These are phyloP conservation scores for Gnathonemus longibarbis DNA, from an alignment of 2,113 vertebrate species.

Conservation along the genomic window DNA sequence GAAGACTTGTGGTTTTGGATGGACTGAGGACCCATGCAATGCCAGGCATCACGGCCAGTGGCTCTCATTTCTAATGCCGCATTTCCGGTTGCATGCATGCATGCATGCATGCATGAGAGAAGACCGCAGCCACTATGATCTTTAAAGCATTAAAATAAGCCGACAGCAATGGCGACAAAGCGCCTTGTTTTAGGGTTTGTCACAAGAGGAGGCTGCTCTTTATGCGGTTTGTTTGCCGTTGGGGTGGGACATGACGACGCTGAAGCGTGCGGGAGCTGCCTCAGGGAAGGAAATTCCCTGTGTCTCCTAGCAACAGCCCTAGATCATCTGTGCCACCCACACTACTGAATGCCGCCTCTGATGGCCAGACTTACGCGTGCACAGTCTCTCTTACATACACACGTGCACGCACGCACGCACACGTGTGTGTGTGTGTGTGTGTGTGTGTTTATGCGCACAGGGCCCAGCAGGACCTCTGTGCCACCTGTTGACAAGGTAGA, in stretches of 20 bases:
- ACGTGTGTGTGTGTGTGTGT: too few species aligned
- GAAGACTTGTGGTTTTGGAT: not conserved
- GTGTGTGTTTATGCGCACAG: not conserved
- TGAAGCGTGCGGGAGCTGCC: not conserved
- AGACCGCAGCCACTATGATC: not conserved
- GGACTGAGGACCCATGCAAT: not conserved
- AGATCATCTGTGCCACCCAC: not conserved
- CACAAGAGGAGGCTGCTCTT: not conserved
- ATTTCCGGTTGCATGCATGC: not conserved
- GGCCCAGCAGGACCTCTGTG: not conserved
- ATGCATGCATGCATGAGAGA: too few species aligned
- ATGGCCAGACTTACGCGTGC: not conserved
- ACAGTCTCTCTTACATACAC: not conserved
- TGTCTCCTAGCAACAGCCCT: slow-evolving; percentile 9
- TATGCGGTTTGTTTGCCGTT: not conserved
- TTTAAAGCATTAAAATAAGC: not conserved
- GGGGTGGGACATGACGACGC: not conserved
- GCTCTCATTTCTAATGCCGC: not conserved
- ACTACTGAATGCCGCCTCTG: not conserved
- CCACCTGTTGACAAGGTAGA: not conserved
- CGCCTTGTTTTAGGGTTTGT: not conserved
- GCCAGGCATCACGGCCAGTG: not conserved
- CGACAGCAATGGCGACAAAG: not conserved
- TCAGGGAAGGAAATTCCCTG: not conserved
- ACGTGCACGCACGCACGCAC: not conserved